Conservation (phyloP, 2,797 vertebrate species). For the Micropoecilia bifurca region DNA sequence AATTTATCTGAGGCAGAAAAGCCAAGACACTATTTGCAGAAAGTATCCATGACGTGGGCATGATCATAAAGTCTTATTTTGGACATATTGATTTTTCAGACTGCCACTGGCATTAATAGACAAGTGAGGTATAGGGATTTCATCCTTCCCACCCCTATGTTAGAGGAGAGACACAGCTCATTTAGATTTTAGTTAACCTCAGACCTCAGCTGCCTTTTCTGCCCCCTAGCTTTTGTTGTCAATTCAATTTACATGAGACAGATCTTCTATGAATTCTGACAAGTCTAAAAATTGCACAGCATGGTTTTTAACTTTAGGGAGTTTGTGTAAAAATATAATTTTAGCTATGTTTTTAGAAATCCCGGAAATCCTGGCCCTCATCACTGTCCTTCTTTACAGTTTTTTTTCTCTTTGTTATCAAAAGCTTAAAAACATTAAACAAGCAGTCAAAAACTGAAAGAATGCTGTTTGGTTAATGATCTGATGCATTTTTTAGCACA, state of each 20-base stretch:
- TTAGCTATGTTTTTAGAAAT: background rate
- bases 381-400: background rate
- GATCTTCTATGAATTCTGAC: slow-evolving; percentile 72
- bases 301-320: slow-evolving; percentile 67
- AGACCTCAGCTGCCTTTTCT: slow-evolving; percentile 52
- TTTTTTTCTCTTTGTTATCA: background rate
- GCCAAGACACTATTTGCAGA: slow-evolving; percentile 48
- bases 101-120: slow-evolving; percentile 55
- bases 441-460: background rate
- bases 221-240: slow-evolving; percentile 67
- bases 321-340: slow-evolving; percentile 50
- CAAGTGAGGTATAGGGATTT: slow-evolving; percentile 54
- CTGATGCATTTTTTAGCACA: background rate
- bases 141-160: slow-evolving; percentile 13
- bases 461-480: background rate
- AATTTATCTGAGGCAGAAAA: slow-evolving; percentile 27
- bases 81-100: slow-evolving; percentile 62
- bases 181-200: slow-evolving; percentile 53
- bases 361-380: background rate
- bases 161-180: slow-evolving; percentile 29
- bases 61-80: slow-evolving; percentile 68
- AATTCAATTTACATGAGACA: slow-evolving; percentile 76
- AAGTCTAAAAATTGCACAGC: slow-evolving; percentile 70
- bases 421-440: background rate
- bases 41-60: slow-evolving; percentile 59